Evolutionary conservation across 2,797 vertebrate species (phyloP).

Genomic region (Crypturellus tataupa): DNA sequence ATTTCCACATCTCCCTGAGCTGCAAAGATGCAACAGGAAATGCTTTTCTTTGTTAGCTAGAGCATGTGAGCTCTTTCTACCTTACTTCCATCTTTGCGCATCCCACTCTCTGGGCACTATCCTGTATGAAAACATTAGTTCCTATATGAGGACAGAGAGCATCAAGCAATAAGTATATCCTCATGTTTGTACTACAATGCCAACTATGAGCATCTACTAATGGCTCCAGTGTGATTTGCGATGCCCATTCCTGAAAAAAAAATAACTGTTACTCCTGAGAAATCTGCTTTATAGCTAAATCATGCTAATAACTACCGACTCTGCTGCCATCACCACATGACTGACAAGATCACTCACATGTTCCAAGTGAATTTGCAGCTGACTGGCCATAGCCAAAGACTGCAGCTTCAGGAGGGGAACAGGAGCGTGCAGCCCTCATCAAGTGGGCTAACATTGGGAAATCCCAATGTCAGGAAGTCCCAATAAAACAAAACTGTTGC

Average conservation of each 20-base stretch:
- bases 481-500: neutral
- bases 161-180: neutral
- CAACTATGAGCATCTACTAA: fast-evolving
- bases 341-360: neutral
- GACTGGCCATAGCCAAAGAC: neutral
- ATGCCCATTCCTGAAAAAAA: neutral
- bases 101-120: neutral
- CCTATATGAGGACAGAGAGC: neutral
- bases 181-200: neutral
- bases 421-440: neutral
- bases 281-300: neutral
- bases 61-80: neutral
- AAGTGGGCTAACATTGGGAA: fast-evolving
- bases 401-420: neutral
- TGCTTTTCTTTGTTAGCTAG: neutral
- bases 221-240: neutral
- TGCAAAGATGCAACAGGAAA: neutral
- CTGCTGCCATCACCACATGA: neutral
- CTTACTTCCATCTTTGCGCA: neutral
- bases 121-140: neutral
- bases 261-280: neutral
- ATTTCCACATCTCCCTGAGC: neutral
- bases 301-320: fast-evolving
- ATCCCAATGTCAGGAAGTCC: neutral
- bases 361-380: neutral